Evolutionary conservation across 2,888 invertebrate genomes (phyloP).

Genomic region (Plebejus argus): DNA sequence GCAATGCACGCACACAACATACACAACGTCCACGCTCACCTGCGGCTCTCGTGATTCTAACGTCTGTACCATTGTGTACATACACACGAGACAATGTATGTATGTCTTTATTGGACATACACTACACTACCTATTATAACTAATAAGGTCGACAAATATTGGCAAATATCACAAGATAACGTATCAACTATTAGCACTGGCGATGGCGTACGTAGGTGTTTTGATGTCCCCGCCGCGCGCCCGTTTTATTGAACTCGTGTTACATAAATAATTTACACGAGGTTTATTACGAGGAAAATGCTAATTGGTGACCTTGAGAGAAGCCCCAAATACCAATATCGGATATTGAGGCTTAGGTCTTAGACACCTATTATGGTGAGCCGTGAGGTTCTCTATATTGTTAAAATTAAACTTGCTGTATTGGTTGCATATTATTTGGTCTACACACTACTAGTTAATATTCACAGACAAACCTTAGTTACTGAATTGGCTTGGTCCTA

Average conservation of each 20-base stretch:
- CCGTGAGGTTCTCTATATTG: background rate
- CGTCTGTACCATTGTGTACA: too few species aligned
- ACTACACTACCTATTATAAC: background rate
- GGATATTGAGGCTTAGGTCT: background rate
- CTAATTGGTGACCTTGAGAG: background rate
- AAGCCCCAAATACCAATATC: background rate
- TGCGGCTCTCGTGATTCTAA: too few species aligned
- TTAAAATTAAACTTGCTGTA: too few species aligned
- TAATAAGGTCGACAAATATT: background rate
- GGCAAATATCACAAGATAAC: constrained; percentile 12
- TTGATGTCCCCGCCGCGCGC: background rate
- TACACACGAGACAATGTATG: too few species aligned
- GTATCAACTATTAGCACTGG: background rate
- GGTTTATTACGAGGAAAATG: background rate
- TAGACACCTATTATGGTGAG: background rate
- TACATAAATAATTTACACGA: background rate
- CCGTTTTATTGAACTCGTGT: background rate
- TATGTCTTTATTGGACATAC: too few species aligned
- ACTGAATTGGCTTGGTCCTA: too few species aligned
- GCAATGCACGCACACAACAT: too few species aligned
- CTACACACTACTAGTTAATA: too few species aligned
- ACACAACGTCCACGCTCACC: too few species aligned
- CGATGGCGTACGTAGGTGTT: background rate
- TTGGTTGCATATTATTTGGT: too few species aligned
- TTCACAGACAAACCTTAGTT: too few species aligned